Conservation (phyloP, 2,888 invertebrate species). For the Phengaris alcon region DNA sequence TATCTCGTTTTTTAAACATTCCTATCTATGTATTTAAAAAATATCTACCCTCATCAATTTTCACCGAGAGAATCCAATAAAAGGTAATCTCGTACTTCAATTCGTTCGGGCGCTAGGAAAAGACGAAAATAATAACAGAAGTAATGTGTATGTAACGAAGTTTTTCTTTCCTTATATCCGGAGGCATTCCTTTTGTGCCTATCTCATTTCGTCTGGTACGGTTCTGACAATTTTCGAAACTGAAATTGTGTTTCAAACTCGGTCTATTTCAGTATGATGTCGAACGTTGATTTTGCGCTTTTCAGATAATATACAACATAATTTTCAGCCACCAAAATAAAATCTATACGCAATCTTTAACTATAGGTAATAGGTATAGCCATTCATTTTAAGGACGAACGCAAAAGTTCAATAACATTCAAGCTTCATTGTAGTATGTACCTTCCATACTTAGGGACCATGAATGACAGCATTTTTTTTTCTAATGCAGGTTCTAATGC, state of each 20-base stretch:
- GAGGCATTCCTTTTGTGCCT: slow-evolving; percentile 29
- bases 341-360: too few relatives aligned
- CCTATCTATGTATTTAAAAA: neutral
- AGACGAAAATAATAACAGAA: slow-evolving; percentile 40
- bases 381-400: too few relatives aligned
- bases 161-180: slow-evolving; percentile 41
- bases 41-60: neutral
- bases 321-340: too few relatives aligned
- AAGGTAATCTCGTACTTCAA: slow-evolving; percentile 37
- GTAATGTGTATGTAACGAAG: slow-evolving; percentile 43
- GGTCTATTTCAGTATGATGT: neutral
- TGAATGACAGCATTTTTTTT: too few relatives aligned
- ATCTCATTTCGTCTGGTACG: slow-evolving; percentile 30
- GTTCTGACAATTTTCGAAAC: slow-evolving; percentile 20
- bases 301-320: neutral
- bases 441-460: too few relatives aligned
- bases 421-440: too few relatives aligned
- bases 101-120: slow-evolving; percentile 35
- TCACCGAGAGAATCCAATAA: slow-evolving; percentile 8
- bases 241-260: slow-evolving; percentile 13
- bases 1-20: neutral
- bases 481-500: slow-evolving; percentile 67
- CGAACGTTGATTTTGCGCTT: neutral
- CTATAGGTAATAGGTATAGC: too few relatives aligned
- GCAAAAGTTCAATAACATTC: too few relatives aligned